Evolutionary conservation across 35 echinoderm and acorn worm species (phyloP), one percentile per base, ranked within the genome.

Genomic region (Acanthaster planci): DNA sequence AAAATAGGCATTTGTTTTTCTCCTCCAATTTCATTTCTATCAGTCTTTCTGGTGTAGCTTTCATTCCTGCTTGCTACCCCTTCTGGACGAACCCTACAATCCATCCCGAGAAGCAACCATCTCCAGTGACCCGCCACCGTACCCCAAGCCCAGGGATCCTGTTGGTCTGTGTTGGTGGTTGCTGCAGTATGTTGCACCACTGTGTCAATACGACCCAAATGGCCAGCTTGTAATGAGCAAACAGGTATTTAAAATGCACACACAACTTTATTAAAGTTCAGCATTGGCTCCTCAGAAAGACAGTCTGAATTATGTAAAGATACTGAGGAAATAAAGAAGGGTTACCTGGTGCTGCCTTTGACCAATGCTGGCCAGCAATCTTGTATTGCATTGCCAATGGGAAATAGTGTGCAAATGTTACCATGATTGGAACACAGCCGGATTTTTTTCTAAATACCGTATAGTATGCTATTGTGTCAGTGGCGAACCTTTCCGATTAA

Each of bases 41-140:
- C 89, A 91, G 89, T 85, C 89, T 38, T 91, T 91, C 68, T 91
- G 89, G 89, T 53, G 76, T n/a, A 75, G 38, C 54, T 51, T 91
- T 68, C 89, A 91, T 59, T 36, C 75, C 0, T 39, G 36, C 19
- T 31, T 86, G 7, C 37, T 21, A 0, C 86, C 86, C 32, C 9
- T 88, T 6, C 22, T 88, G 7, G 81, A 79, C 35, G 54, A 80
- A 12, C 42, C 18, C 18, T 81, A 55, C 8, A 58, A n/a, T 21
- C 86, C 78, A 32, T 9, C 51, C 9, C 38, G 52, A 16, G 40
- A 60, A 31, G 56, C 26, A 34, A 26, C 26, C 26, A 26, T 18
- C 26, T 38, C 77, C 7, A 37, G 31, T 18, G 67, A 55, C 44
- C 36, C 67, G 31, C 42, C 27, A 42, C n/a, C 15, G 35, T 7